phyloP scores from a whole-genome alignment of 2,113 vertebrate species.

The Eptatretus burgeri region DNA sequence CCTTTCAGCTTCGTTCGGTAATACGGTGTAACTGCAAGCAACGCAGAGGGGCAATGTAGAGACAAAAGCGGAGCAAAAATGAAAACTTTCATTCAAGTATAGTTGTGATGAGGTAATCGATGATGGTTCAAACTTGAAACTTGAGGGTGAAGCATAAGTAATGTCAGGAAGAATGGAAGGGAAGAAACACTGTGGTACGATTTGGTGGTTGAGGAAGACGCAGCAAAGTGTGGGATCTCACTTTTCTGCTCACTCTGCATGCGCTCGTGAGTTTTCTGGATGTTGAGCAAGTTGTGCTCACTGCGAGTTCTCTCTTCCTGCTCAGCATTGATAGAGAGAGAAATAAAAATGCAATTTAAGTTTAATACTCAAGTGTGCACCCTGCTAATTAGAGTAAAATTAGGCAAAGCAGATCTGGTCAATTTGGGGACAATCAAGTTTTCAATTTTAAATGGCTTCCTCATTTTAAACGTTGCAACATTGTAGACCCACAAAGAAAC shows the following conservation, averaged over 20 bases:
- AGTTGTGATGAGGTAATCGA: too few species aligned
- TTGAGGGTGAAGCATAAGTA: neutral
- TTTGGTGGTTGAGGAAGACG: neutral
- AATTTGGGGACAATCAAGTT: too few species aligned
- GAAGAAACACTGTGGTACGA: neutral
- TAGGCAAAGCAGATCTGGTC: too few species aligned
- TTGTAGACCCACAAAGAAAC: too few species aligned
- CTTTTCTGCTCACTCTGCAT: constrained; percentile 83
- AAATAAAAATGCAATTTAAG: too few species aligned
- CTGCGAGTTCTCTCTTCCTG: constrained; percentile 57
- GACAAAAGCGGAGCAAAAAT: neutral
- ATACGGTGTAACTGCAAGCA: constrained; percentile 40
- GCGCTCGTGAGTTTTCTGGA: constrained; percentile 64
- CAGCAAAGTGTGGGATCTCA: constrained; percentile 15
- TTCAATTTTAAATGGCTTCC: too few species aligned
- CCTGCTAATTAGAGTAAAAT: too few species aligned
- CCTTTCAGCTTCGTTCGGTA: constrained; percentile 59
- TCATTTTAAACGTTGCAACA: too few species aligned
- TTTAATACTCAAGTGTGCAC: too few species aligned
- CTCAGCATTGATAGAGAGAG: neutral
- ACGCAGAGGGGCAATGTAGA: constrained; percentile 4
- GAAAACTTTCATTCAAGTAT: neutral
- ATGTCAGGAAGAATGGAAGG: neutral
- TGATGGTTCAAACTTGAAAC: neutral
- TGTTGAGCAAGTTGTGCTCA: constrained; percentile 65